phyloP scores from a whole-genome alignment of 1,140 invertebrate species.

The Telenomus remus region DNA sequence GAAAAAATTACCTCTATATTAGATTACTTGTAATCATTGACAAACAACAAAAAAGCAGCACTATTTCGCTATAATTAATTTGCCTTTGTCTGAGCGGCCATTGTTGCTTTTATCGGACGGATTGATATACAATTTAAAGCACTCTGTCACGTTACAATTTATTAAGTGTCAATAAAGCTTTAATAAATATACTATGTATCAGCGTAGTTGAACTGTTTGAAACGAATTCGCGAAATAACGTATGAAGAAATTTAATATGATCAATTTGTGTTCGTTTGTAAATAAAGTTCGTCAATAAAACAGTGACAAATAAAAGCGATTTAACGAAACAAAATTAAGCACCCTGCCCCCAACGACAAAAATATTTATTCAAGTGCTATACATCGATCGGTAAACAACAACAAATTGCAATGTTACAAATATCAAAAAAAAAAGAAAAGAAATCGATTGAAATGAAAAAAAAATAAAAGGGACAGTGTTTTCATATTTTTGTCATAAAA shows the following conservation, averaged over 20 bases:
- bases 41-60: too few relatives aligned
- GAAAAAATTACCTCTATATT: too few relatives aligned
- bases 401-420: constrained; percentile 39
- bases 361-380: background rate
- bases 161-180: constrained; percentile 4
- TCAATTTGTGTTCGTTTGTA: background rate
- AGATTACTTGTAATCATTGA: too few relatives aligned
- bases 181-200: background rate
- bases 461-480: too few relatives aligned
- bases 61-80: background rate
- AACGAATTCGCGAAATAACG: background rate
- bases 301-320: background rate
- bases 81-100: background rate
- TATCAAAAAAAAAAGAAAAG: constrained; percentile 7
- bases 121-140: background rate
- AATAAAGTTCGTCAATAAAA: constrained; percentile 1
- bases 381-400: background rate
- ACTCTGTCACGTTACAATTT: background rate
- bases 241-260: background rate
- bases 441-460: background rate
- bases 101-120: background rate
- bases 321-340: background rate
- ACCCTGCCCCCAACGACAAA: background rate
- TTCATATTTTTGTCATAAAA: background rate
- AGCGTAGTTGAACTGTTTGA: background rate